A percentile compares a stretch with the other conserved stretches of the same genome.
Conservation (phyloP, 2,888 invertebrate genomes). For the Cephus pygmeus region DNA sequence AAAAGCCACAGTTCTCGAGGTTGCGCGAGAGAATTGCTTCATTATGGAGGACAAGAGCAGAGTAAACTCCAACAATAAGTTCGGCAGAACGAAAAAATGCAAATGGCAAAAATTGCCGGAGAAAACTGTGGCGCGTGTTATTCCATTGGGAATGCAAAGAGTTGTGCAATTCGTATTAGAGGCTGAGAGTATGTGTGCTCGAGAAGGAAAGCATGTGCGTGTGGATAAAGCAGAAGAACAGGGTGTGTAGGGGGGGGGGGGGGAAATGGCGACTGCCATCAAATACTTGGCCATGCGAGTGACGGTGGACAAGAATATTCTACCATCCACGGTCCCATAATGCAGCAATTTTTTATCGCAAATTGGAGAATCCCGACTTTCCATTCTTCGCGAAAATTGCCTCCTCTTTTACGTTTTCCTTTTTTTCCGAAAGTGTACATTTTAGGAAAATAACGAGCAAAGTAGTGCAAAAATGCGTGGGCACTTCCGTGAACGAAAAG, state of each 20-base stretch:
- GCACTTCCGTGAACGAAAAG: not conserved
- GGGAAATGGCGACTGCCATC: not conserved
- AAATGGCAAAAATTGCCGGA: not conserved
- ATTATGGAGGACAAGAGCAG: not conserved
- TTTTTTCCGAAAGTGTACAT: not conserved
- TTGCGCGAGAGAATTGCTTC: not conserved
- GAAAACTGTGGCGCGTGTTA: not conserved
- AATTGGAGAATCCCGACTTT: not conserved
- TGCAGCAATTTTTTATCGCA: not conserved
- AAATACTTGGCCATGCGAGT: not conserved
- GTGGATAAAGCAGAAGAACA: not conserved
- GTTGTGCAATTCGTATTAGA: not conserved
- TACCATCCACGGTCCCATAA: not conserved
- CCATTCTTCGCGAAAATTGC: not conserved
- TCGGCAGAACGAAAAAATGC: not conserved
- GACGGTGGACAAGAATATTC: not conserved
- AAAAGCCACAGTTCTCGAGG: not conserved
- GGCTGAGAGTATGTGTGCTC: not conserved
- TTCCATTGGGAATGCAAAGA: not conserved
- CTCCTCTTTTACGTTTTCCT: not conserved
- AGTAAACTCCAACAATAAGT: not conserved
- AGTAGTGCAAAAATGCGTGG: not conserved
- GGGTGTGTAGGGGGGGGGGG: not conserved
- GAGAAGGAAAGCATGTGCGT: not conserved
- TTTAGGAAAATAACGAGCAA: not conserved